Percentiles rank a stretch among this genome's conserved stretches.
Conservation (phyloP, 2,113 vertebrate species). For the Tinamus guttatus region DNA sequence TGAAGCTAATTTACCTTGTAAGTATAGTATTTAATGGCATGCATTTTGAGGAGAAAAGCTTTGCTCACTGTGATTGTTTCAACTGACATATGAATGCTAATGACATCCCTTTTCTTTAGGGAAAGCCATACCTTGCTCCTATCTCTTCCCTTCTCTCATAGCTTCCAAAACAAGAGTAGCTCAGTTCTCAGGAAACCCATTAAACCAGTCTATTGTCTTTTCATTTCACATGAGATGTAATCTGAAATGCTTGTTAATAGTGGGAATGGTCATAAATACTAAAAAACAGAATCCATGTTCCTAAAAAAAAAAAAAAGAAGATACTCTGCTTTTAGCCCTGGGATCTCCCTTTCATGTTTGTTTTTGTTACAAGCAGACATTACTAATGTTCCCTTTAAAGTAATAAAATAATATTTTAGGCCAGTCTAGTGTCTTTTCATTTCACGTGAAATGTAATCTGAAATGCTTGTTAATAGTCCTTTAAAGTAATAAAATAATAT, state of each 20-base stretch:
- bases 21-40: slow-evolving; percentile 75
- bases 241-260: background rate
- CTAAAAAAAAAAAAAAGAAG: background rate
- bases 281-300: background rate
- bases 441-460: too few species aligned
- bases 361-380: background rate
- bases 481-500: background rate
- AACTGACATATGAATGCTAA: background rate
- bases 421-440: too few species aligned
- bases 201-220: background rate
- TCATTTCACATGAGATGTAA: background rate
- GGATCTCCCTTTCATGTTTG: background rate
- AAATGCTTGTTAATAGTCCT: too few species aligned
- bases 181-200: background rate
- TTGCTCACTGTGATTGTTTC: background rate
- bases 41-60: background rate
- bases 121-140: background rate
- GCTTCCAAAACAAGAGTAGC: background rate
- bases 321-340: background rate
- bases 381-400: background rate
- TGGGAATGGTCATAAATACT: background rate
- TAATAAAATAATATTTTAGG: too few species aligned
- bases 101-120: background rate
- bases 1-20: slow-evolving; percentile 96
- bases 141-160: background rate